A percentile compares a stretch with the other conserved stretches of the same genome.
Evolutionary conservation across 2,888 invertebrate genomes (phyloP).

Genomic region (Leucophenga montana): DNA sequence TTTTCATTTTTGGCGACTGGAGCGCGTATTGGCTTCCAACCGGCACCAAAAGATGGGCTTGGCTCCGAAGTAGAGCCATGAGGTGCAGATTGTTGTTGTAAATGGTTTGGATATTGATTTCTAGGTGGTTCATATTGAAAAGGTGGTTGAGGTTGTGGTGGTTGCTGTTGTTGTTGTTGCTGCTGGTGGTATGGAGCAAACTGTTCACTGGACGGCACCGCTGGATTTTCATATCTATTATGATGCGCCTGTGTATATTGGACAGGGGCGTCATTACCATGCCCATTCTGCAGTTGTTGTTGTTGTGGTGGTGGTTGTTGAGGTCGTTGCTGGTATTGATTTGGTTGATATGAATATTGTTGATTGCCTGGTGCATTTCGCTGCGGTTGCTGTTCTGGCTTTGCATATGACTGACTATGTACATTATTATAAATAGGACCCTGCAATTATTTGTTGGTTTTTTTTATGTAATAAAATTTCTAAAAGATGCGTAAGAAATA

Average conservation of each 20-base stretch:
- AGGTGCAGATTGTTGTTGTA: conserved; percentile 31
- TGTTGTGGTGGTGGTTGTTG: conserved; percentile 39
- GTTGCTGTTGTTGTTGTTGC: conserved; percentile 39
- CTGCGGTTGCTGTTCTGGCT: conserved; percentile 4
- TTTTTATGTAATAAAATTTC: neutral
- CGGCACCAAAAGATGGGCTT: conserved; percentile 29
- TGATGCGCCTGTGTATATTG: conserved; percentile 65
- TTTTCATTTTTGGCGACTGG: conserved; percentile 51
- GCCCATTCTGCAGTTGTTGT: conserved; percentile 42
- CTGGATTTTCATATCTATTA: conserved; percentile 46
- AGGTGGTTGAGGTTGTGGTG: conserved; percentile 41
- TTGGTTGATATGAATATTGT: conserved; percentile 35
- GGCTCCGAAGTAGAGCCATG: conserved; percentile 5
- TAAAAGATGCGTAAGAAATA: too few species aligned
- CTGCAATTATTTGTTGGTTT: conserved; percentile 55
- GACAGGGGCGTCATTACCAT: conserved; percentile 53
- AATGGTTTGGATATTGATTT: neutral
- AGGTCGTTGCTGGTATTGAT: conserved; percentile 39
- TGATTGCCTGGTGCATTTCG: conserved; percentile 33
- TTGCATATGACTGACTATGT: conserved; percentile 47
- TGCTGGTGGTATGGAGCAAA: conserved; percentile 37
- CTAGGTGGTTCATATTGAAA: neutral
- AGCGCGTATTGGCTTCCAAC: conserved; percentile 61
- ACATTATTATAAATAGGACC: conserved; percentile 67
- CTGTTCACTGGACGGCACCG: too few species aligned